Conservation (phyloP, 2,113 vertebrate species). For the Lepus americanus region DNA sequence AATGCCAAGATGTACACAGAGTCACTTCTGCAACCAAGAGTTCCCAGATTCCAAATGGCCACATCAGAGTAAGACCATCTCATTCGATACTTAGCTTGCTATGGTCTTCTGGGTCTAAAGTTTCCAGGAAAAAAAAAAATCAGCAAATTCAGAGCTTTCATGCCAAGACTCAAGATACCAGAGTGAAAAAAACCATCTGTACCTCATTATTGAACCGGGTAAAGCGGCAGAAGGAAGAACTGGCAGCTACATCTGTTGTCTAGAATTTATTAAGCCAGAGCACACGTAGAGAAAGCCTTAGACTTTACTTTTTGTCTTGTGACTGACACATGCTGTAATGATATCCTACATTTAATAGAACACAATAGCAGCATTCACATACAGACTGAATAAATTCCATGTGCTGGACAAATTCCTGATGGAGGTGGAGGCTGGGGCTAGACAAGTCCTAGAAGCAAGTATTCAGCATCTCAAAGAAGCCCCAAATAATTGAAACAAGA, state of each 20-base stretch:
- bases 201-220: constrained; percentile 36
- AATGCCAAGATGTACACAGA: neutral
- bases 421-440: fast-evolving
- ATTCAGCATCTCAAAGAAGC: neutral
- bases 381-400: neutral
- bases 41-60: constrained; percentile 5
- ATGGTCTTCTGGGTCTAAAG: constrained; percentile 48
- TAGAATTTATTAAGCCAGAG: neutral
- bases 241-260: constrained; percentile 57
- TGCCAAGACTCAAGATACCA: constrained; percentile 59
- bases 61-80: neutral
- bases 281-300: neutral
- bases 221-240: constrained; percentile 35
- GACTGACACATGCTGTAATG: neutral
- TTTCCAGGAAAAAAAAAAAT: neutral
- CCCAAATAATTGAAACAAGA: constrained; percentile 63
- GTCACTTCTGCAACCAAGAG: neutral
- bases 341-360: neutral
- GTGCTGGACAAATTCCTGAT: neutral
- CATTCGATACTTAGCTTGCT: neutral
- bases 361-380: neutral
- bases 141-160: constrained; percentile 70
- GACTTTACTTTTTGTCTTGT: constrained; percentile 13
- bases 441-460: neutral
- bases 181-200: constrained; percentile 74